Conservation (phyloP, 1,140 invertebrate species). For the Helicoverpa armigera region DNA sequence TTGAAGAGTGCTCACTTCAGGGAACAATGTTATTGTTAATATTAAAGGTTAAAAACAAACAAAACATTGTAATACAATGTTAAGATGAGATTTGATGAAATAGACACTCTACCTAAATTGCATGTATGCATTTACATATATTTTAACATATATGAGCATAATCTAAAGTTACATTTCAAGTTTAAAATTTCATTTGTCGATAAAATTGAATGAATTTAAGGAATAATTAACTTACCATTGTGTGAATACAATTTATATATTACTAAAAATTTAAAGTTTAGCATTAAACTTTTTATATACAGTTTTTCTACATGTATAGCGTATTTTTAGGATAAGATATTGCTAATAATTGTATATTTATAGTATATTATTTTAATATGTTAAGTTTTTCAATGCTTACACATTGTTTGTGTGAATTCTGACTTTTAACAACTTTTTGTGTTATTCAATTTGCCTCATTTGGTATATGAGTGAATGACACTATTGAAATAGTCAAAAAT, state of each 20-base stretch:
- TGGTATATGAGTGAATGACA: background rate
- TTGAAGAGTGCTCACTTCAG: conserved; percentile 69
- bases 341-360: conserved; percentile 71
- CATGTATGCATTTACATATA: conserved; percentile 45
- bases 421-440: background rate
- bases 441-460: background rate
- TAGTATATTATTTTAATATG: conserved; percentile 55
- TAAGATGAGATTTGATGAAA: conserved; percentile 39
- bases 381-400: conserved; percentile 51
- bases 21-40: conserved; percentile 68
- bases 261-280: conserved; percentile 44
- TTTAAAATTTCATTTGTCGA: conserved; percentile 2
- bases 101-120: conserved; percentile 22
- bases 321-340: conserved; percentile 65
- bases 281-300: conserved; percentile 65
- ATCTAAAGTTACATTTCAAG: conserved; percentile 44
- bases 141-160: conserved; percentile 44
- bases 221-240: conserved; percentile 32
- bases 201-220: conserved; percentile 38
- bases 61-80: conserved; percentile 16
- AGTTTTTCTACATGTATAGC: conserved; percentile 71
- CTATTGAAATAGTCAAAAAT: background rate
- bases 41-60: conserved; percentile 27
- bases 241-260: conserved; percentile 49
- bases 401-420: conserved; percentile 51